These are phyloP conservation scores for Geodia barretti DNA, from an alignment of 37 sponge, comb jelly and placozoan genomes.

Conservation along the genomic window DNA sequence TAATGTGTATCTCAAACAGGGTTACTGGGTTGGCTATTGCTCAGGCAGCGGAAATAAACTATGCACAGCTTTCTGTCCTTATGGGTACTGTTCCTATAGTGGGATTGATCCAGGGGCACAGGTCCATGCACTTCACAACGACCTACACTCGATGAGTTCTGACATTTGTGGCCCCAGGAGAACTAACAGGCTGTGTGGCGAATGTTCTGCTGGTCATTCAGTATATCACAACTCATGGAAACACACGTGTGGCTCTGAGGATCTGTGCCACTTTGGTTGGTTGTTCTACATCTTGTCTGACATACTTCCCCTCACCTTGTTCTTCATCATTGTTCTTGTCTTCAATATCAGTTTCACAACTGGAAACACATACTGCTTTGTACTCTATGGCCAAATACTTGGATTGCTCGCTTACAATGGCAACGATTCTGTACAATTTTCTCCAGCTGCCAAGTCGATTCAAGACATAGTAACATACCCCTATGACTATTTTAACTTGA, in stretches of 20 bases:
- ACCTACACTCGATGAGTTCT: neutral
- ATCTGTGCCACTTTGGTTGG: constrained; percentile 17
- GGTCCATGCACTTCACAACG: neutral
- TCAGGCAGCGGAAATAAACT: too few species aligned
- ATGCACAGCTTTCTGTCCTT: constrained; percentile 28
- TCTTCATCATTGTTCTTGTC: constrained; percentile 22
- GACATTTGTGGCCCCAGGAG: constrained; percentile 26
- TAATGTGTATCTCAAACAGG: too few species aligned
- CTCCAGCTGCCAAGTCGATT: neutral
- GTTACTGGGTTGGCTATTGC: too few species aligned
- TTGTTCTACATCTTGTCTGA: constrained; percentile 40
- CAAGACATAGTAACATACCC: neutral
- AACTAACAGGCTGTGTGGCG: constrained; percentile 28
- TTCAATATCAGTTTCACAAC: constrained; percentile 45
- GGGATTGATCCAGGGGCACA: neutral
- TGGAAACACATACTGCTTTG: constrained; percentile 15
- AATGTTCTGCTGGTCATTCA: constrained; percentile 13
- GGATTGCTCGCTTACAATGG: constrained; percentile 10
- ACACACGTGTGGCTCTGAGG: constrained; percentile 1
- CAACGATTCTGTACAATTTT: constrained; percentile 26
- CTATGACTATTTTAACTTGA: constrained; percentile 33
- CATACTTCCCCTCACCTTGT: constrained; percentile 20
- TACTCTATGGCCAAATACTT: constrained; percentile 29
- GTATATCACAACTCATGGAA: constrained; percentile 20
- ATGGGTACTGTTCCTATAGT: constrained; percentile 16